Evolutionary conservation across 64 coral and sea anemone species (phyloP).

Genomic region (Hydrozoanthus tunicans): DNA sequence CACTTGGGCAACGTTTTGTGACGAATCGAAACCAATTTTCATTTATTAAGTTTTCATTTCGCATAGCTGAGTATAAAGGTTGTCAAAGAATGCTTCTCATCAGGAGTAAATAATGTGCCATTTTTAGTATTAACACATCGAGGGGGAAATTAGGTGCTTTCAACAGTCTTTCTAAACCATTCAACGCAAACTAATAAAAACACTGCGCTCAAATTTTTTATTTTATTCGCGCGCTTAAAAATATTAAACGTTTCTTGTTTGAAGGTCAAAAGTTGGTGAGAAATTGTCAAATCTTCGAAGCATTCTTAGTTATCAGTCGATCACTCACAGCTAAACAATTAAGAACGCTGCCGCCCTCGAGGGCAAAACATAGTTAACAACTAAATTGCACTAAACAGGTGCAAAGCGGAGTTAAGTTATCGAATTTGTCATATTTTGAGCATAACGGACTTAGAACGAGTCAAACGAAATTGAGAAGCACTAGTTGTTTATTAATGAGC

Average conservation of each 20-base stretch:
- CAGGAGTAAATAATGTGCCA: background rate
- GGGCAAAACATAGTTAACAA: background rate
- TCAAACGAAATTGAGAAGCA: no score
- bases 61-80: background rate
- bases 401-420: background rate
- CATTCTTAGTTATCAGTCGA: background rate
- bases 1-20: background rate
- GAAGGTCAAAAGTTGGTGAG: no score
- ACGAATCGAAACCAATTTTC: background rate
- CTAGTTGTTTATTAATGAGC: no score
- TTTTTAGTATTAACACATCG: background rate
- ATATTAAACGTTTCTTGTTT: no score
- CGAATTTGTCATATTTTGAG: background rate
- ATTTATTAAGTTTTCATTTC: background rate
- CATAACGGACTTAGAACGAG: no score
- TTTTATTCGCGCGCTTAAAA: no score
- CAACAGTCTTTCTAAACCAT: background rate
- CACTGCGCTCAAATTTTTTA: no score
- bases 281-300: background rate
- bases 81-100: background rate
- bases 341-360: no score
- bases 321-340: background rate
- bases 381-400: background rate
- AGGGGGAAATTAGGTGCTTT: background rate
- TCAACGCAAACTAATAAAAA: background rate